Percentiles rank a stretch among this genome's conserved stretches.
phyloP scores from a whole-genome alignment of 2,888 invertebrate genomes.

The Polyommatus icarus region DNA sequence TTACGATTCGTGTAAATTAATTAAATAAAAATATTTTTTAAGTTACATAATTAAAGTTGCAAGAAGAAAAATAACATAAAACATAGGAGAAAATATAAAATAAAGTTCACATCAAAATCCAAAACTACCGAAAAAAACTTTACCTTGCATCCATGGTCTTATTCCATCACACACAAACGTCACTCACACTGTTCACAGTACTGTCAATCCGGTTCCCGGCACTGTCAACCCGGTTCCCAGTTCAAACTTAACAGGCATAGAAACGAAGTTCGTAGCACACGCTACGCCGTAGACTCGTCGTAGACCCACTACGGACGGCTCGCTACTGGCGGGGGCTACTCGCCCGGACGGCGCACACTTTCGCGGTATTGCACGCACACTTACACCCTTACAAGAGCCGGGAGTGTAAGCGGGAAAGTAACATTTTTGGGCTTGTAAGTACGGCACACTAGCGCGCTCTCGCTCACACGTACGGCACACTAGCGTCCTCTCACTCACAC shows the following conservation, averaged over 20 bases:
- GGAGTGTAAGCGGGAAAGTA: conserved; percentile 71
- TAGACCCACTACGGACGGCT: conserved; percentile 67
- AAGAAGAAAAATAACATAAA: not conserved
- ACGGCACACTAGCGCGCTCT: conserved; percentile 69
- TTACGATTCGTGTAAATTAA: not conserved
- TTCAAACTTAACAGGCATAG: conserved; percentile 29
- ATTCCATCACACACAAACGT: conserved; percentile 34
- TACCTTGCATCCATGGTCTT: not conserved
- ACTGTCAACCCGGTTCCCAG: not conserved
- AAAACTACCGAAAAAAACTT: not conserved
- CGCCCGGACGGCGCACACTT: conserved; percentile 69
- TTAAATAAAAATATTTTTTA: not conserved
- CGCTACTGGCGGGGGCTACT: conserved; percentile 77
- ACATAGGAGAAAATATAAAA: not conserved
- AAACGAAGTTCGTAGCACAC: conserved; percentile 43
- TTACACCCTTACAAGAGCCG: conserved; percentile 60
- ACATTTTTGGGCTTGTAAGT: conserved; percentile 74
- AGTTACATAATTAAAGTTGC: not conserved
- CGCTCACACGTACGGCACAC: conserved; percentile 68
- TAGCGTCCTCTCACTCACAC: conserved; percentile 70
- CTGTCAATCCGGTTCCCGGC: conserved; percentile 3
- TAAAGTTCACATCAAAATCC: not conserved
- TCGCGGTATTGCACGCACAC: conserved; percentile 56
- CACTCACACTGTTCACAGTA: conserved; percentile 31
- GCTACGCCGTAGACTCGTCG: conserved; percentile 71